Base-by-base conservation (phyloP, 2,113 vertebrate genomes). In the Erythrocercus mccallii region DNA sequence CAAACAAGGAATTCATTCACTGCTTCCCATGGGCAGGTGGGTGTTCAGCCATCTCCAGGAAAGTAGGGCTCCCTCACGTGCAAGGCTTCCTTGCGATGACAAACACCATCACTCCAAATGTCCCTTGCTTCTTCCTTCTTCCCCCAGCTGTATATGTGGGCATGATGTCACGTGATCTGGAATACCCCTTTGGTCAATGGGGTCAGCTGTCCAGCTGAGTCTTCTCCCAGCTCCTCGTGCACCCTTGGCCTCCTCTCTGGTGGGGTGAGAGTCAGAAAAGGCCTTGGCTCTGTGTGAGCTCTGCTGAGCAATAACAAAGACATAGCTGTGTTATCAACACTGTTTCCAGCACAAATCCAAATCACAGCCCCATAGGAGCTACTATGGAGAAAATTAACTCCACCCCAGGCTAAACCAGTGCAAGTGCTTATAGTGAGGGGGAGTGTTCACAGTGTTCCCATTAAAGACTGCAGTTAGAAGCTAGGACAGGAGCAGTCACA, bases 21-120 rank as follows among this genome's bases (percentile, higher is more conserved):
- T 37, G 30, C 15, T 73, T 69, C 50, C 58, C 11, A 20, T 9
- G 11, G 16, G 28, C 64, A 77, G 51, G 45, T 33, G 79, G 33
- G 15, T 51, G 37, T 42, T 45, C 48, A 83, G n/a, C 48, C 30
- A 45, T 40, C 33, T 40, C 60, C 72, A 58, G 37, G 78, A 74
- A 5, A 69, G 42, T 54, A 31, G 30, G 37, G 11, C 18, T 57
- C 56, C 37, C n/a, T 33, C 23, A 33, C 0, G 0, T 2, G 1
- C 38, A 51, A 48, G 11, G 4, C 14, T 51, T 30, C 28, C 25
- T 57, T 51, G 42, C 35, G 35, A 31, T 6, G 23, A 79, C 25
- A 62, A 82, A 57, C 11, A 10, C 12, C 37, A 47, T 44, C 7
- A 25, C 25, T 71, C 11, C 1, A 5, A 68, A 61, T 0, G 0